Evolutionary conservation across 2,797 vertebrate species (phyloP).

Genomic region (Bufotes viridis): DNA sequence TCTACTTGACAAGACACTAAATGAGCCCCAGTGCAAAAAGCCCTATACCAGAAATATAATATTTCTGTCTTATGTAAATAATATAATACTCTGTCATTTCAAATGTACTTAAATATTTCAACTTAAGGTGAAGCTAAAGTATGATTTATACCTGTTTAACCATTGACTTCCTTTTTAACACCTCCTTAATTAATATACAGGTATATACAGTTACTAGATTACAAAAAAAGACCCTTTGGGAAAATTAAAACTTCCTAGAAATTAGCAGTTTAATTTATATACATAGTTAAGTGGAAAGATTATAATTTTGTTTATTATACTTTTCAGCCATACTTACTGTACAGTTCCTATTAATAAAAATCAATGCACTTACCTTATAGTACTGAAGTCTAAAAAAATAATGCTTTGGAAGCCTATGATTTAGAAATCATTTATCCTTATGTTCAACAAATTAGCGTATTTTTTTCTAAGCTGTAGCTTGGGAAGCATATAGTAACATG

Average conservation of each 20-base stretch:
- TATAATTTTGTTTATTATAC: not conserved
- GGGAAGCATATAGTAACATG: not conserved
- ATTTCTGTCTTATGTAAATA: not conserved
- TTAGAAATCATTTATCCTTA: not conserved
- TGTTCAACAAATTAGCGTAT: no score
- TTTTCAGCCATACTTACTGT: not conserved
- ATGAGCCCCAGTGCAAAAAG: constrained; percentile 59
- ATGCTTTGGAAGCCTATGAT: not conserved
- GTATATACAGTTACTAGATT: constrained; percentile 34
- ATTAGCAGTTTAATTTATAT: not conserved
- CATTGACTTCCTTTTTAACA: constrained; percentile 43
- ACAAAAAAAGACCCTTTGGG: constrained; percentile 31
- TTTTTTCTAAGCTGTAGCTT: not conserved
- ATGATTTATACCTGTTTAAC: constrained; percentile 51
- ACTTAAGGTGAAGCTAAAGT: constrained; percentile 23
- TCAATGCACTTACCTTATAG: not conserved
- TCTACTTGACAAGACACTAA: constrained; percentile 54
- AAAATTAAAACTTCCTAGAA: constrained; percentile 23
- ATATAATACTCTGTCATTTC: not conserved
- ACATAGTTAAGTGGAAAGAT: constrained; percentile 6
- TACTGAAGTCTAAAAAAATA: not conserved
- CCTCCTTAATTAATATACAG: constrained; percentile 64
- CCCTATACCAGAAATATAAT: constrained; percentile 48
- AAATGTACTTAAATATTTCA: constrained; percentile 31
- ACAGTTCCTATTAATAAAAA: not conserved